Base-by-base conservation (phyloP, 53 echinoderm and acorn worm genomes). In the Arbacia lixula region DNA sequence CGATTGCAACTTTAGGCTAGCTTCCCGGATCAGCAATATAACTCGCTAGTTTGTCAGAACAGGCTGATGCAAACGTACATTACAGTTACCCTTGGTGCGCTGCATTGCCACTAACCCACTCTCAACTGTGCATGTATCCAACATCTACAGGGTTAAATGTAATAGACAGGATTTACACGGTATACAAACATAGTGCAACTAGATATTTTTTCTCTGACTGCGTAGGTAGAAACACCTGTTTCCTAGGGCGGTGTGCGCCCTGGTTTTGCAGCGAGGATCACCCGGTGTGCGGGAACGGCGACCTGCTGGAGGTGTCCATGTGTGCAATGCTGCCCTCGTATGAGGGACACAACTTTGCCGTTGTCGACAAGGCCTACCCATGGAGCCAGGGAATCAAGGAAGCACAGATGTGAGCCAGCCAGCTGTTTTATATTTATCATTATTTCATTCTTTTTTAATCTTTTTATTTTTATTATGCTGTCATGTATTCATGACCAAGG, bases 331-430 rank as follows among this genome's bases (percentile, higher is more conserved):
- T 91, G n/a, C 91, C 91, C 2, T 52, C 53, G 30, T 74, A 71
- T 60, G 57, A 82, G 9, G 83, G 86, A 2, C 43, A 76, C 20
- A n/a, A 43, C 8, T 40, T 83, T 33, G 85, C 95, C 3, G 57
- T 95, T 24, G 68, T 86, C 43, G 91, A 93, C 40, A 65, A 75
- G 35, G 86, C 86, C 5, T 91, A 91, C 43, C 95, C 95, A 22
- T 95, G 95, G 95, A 93, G 93, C 56, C 95, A 95, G 38, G 95
- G 95, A 34, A 43, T 95, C 57, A 88, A 52, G 50, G 95, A 95
- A 58, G 74, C 91, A 21, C 46, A 86, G 74, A 83, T 95, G 95
- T 95, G 73, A 91, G 93, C 79, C n/a, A n/a, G n/a, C n/a, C n/a
- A n/a, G n/a, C n/a, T n/a, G n/a, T n/a, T 12, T 66, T 66, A 60